Evolutionary conservation across 1,140 invertebrate genomes (phyloP).

Genomic region (Pachyrhynchus sulphureomaculatus): DNA sequence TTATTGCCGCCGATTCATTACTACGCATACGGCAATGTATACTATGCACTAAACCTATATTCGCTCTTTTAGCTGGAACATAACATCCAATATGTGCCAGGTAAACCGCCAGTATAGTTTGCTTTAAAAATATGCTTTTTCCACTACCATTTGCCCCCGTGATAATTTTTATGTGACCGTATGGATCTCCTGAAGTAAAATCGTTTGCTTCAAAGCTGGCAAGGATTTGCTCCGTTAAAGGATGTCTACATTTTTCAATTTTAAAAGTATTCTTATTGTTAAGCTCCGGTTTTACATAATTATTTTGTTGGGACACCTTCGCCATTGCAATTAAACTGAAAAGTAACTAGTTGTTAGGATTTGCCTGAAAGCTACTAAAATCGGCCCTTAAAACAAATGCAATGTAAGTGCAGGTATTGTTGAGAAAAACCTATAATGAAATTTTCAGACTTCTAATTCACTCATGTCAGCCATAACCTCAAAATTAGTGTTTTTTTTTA

Average conservation of each 20-base stretch:
- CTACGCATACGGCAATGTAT: conserved; percentile 76
- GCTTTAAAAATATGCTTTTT: conserved; percentile 90
- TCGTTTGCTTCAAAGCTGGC: conserved; percentile 75
- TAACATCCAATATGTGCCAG: conserved; percentile 88
- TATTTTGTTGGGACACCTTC: conserved; percentile 67
- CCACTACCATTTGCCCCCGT: conserved; percentile 90
- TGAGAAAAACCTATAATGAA: no score
- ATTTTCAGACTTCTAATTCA: no score
- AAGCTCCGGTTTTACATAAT: conserved; percentile 70
- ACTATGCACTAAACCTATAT: conserved; percentile 68
- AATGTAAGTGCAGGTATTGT: no score
- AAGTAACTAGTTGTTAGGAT: no score
- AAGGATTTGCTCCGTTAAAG: conserved; percentile 69
- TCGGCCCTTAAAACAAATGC: no score
- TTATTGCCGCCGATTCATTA: conserved; percentile 73
- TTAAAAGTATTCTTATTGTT: conserved; percentile 61
- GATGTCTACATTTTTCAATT: conserved; percentile 76
- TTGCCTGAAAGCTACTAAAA: no score
- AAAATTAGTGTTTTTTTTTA: no score
- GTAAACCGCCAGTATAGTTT: conserved; percentile 74
- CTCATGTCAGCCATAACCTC: no score
- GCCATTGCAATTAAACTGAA: conserved; percentile 74
- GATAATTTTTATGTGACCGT: conserved; percentile 71
- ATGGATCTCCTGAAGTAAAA: conserved; percentile 57
- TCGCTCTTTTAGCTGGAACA: conserved; percentile 77